Evolutionary conservation across 1,140 invertebrate species (phyloP).

Genomic region (Apis florea): DNA sequence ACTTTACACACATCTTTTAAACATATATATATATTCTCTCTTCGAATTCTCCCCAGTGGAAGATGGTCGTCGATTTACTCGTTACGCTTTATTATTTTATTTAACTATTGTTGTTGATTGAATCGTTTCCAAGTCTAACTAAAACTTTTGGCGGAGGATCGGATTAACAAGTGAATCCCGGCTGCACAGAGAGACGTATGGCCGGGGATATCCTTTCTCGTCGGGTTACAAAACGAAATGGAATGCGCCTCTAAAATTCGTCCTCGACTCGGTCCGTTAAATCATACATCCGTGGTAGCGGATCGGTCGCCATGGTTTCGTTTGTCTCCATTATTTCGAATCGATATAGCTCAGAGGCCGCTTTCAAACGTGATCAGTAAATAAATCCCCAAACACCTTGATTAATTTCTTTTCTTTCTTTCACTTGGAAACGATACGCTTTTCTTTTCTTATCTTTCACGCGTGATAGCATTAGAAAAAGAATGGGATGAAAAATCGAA

Average conservation of each 20-base stretch:
- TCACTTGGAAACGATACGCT: too few relatives aligned
- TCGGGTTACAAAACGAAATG: slow-evolving; percentile 11
- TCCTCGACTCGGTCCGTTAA: slow-evolving; percentile 22
- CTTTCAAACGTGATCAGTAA: background rate
- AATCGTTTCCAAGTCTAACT: background rate
- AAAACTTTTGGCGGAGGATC: slow-evolving; percentile 24
- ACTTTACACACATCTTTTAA: too few relatives aligned
- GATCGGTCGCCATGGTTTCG: slow-evolving; percentile 36
- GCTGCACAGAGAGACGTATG: background rate
- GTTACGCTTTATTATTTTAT: too few relatives aligned
- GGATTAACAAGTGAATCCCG: slow-evolving; percentile 29
- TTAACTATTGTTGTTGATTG: too few relatives aligned
- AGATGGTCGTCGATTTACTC: too few relatives aligned
- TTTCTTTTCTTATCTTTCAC: too few relatives aligned
- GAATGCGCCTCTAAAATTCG: slow-evolving; percentile 14
- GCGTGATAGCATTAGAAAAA: too few relatives aligned
- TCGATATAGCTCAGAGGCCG: background rate
- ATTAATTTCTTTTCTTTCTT: too few relatives aligned
- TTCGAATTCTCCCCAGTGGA: too few relatives aligned
- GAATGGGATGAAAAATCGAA: too few relatives aligned
- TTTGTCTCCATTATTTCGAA: slow-evolving; percentile 31
- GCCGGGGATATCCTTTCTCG: background rate
- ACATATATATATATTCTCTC: too few relatives aligned
- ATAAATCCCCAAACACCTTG: background rate
- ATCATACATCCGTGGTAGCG: slow-evolving; percentile 28